Conservation (phyloP, 2,797 vertebrate species). For the Lophotriccus pileatus region DNA sequence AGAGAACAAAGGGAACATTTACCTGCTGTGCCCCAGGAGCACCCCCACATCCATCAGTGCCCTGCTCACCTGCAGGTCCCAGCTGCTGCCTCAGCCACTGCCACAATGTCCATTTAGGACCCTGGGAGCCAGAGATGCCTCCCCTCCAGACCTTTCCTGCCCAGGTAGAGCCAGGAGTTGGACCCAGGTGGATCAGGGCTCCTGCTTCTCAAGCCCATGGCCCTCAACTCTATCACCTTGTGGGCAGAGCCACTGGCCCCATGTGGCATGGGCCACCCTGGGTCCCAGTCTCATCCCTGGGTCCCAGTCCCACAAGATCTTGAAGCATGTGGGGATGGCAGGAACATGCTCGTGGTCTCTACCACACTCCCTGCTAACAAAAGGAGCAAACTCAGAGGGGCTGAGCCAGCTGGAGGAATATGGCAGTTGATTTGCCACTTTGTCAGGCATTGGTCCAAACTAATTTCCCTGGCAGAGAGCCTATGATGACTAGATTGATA, state of each 20-base stretch:
- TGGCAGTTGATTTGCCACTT: constrained; percentile 67
- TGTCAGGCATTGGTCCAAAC: constrained; percentile 67
- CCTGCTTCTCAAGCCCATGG: background rate
- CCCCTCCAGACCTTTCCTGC: background rate
- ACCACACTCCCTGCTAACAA: constrained; percentile 14
- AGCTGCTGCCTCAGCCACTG: background rate
- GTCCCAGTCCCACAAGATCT: background rate
- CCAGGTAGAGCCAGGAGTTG: background rate
- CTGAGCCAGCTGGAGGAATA: constrained; percentile 59
- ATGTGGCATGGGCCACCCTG: accelerated
- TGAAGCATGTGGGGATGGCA: background rate
- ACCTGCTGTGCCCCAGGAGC: background rate
- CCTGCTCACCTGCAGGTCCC: background rate
- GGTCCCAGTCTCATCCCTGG: background rate
- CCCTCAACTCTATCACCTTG: background rate
- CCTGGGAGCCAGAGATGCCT: accelerated
- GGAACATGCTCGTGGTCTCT: background rate
- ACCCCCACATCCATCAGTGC: accelerated
- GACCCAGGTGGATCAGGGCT: background rate
- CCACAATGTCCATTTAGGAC: accelerated
- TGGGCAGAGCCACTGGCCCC: background rate
- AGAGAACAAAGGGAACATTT: background rate
- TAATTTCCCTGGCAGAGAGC: constrained; percentile 70
- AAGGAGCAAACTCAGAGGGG: constrained; percentile 52
- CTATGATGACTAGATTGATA: constrained; percentile 71